Evolutionary conservation across 2,888 invertebrate genomes (phyloP), one percentile per base, ranked within the genome.

Genomic region (Stenoptilia bipunctidactyla): DNA sequence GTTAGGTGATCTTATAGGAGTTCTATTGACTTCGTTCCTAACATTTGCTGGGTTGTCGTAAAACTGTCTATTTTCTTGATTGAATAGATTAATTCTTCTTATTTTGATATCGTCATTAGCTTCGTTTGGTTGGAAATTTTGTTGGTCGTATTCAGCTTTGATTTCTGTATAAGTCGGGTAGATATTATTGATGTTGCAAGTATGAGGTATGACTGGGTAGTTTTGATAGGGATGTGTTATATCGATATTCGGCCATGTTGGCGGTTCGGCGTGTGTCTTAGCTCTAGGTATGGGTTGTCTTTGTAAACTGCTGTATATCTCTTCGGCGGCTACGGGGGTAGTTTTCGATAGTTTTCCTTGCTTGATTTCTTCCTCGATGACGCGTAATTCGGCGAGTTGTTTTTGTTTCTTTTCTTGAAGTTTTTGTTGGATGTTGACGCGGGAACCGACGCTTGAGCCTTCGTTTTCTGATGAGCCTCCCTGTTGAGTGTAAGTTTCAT

Each of bases 351-450:
- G 73, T 63, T 94, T 94, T 0, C 92, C 92, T 51, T 92, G 92
- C 55, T 92, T 92, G 40, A 94, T 94, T 67, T 94, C 94, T 58
- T 94, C 94, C 57, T 94, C 93, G 39, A 83, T 83, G 14, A 83
- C 92, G 45, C 92, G 86, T 25, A 94, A 68, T 61, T 94, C 94
- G 0, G 93, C 92, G 15, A 94, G 74, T 57, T 95, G 94, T 48
- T 94, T 93, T 56, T 93, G 92, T 55, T 94, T 94, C 62, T 95
- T 94, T 62, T 94, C 94, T 59, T 93, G 92, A 0, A 94, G 77
- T 61, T 94, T 94, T 53, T 93, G 93, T 46, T 93, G 92, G 45
- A 94, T 94, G 64, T 94, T 93, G 25, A 93, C 91, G 9, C 92
- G 86, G 5, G 92, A 91, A 1, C 89, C 88, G 0, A 90, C 88